phyloP scores from a whole-genome alignment of 1,140 invertebrate genomes.

The Delia radicum region DNA sequence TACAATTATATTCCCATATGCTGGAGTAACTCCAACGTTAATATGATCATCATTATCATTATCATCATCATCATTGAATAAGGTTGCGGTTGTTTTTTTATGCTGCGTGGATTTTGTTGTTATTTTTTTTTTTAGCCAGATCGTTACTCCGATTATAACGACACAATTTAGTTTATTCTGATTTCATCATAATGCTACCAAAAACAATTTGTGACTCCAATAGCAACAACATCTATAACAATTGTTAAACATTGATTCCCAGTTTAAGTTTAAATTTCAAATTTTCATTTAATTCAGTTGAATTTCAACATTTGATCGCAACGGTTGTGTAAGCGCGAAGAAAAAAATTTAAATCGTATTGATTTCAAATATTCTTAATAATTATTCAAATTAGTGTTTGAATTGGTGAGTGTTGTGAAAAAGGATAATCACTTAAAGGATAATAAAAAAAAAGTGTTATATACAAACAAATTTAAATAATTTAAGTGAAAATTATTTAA shows the following conservation, averaged over 20 bases:
- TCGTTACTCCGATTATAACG: constrained; percentile 26
- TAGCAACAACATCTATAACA: too few species aligned
- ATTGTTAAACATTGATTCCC: neutral
- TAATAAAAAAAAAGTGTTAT: neutral
- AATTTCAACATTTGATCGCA: neutral
- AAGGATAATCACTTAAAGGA: neutral
- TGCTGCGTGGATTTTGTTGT: constrained; percentile 23
- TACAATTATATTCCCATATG: neutral
- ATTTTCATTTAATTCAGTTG: constrained; percentile 18
- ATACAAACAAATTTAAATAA: neutral
- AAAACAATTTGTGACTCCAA: too few species aligned
- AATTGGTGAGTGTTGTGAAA: constrained; percentile 6
- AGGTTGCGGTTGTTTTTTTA: constrained; percentile 14
- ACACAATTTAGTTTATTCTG: neutral
- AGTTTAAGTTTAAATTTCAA: constrained; percentile 4
- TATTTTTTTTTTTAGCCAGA: constrained; percentile 11
- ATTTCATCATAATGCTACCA: too few species aligned
- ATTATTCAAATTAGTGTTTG: neutral
- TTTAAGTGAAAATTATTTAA: neutral
- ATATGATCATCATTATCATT: neutral
- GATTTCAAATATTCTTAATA: neutral
- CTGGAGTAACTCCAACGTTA: neutral
- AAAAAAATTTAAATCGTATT: neutral
- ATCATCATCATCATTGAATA: constrained; percentile 1
- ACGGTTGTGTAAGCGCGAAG: constrained; percentile 6